Evolutionary conservation across 2,113 vertebrate genomes (phyloP), one percentile per base, ranked within the genome.

Genomic region (Raja brachyura): DNA sequence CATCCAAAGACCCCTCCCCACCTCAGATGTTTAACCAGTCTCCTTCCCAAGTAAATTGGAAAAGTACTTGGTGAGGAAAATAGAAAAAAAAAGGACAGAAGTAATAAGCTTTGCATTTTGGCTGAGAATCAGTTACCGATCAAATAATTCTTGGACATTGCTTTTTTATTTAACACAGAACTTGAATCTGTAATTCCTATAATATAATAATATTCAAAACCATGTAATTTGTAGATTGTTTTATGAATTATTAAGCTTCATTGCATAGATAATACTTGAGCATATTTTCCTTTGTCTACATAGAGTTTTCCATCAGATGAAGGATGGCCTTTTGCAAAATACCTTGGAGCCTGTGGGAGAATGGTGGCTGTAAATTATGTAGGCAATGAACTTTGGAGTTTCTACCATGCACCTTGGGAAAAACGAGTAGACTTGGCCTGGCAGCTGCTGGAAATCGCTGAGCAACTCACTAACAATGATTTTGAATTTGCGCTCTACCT

Each of bases 401-500:
- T 98, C 95, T 99, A 98, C 94, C 97, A 98, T 93, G 98, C 99
- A 0, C 97, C 98, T 0, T 99, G 98, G 98, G 98, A 98, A 94
- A 99, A 99, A 94, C 96, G 99, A 93, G 98, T 99, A 61, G 99
- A 99, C 95, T 95, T 99, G 94, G 98, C 99, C 48, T 98, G 97
- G 94, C 98, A 99, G 78, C 94, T 99, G 94, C 99, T 99, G 98
- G 98, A 99, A 96, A 99, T 99, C 93, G 99, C 98, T 25, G 98
- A 99, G 95, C 98, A 99, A 95, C 98, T 99, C 94, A 99, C 98
- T 93, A 99, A 99, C 96, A 99, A 99, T 94, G 98, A 99, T 97
- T 99, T 99, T 95, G 98, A 99, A 95, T 99, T 99, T 94, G 98
- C 98, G 93, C 98, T 99, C 96, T 99, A 99, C 97, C 98, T 99